Conservation (phyloP, 2,113 vertebrate species). For the Eira barbara region DNA sequence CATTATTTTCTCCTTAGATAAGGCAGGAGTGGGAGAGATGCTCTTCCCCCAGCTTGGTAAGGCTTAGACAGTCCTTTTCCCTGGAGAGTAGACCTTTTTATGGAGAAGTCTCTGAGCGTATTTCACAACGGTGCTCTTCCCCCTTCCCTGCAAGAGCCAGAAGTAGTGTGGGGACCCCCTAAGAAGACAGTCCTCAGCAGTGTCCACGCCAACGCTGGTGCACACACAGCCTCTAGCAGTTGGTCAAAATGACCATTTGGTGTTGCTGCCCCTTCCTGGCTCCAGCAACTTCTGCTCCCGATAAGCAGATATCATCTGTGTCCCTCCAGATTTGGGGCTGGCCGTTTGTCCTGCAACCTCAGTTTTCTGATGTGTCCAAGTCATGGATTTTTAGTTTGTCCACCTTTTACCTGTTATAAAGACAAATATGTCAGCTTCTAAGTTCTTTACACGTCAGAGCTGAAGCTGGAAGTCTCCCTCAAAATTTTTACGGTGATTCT, state of each 20-base stretch:
- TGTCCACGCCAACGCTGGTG: background rate
- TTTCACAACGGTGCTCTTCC: background rate
- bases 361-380: background rate
- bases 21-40: background rate
- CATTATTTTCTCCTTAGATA: background rate
- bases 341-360: background rate
- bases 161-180: background rate
- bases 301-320: background rate
- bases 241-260: background rate
- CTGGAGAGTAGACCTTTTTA: background rate
- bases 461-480: background rate
- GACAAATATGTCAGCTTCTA: background rate
- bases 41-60: background rate
- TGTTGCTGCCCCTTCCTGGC: background rate
- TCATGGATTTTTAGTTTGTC: background rate
- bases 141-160: background rate
- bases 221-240: background rate
- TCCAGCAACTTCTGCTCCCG: background rate
- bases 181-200: background rate
- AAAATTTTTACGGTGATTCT: background rate
- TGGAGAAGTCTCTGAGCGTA: background rate
- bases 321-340: background rate
- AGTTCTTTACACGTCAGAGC: background rate
- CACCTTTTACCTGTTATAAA: background rate
- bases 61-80: background rate